Evolutionary conservation across 2,888 invertebrate species (phyloP), one percentile per base, ranked within the genome.

Genomic region (Ophioninae sp.): DNA sequence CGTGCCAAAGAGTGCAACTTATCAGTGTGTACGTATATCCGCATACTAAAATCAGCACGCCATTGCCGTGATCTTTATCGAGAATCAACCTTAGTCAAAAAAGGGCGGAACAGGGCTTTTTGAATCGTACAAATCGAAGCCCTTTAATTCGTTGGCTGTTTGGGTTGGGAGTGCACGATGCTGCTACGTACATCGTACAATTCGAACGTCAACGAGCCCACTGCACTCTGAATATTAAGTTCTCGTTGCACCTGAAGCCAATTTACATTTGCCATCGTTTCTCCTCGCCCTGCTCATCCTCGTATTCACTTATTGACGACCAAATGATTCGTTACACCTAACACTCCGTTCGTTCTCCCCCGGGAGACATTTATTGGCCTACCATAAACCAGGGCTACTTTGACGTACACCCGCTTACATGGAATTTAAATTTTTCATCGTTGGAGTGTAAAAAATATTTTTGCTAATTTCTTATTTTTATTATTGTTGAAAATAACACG

Each of bases 161-260:
- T 50, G n/a, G 23, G 10, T 69, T 30, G n/a, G 57, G 41, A 13
- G 39, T 62, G 50, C 30, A 13, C 20, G 30, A 20, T 61, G 21
- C 41, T 41, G 21, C 56, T 68, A 41, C 44, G 65, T 41, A 62
- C 20, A 79, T 41, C 57, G 41, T 67, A 20, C 65, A 57, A 79
- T 62, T 44, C 23, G 57, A 65, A 75, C 69, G 64, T 62, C 69
- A 70, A 64, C 70, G 69, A 57, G 65, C 57, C 59, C 72, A 70
- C 65, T 81, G 72, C 72, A 67, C 79, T 79, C 72, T 79, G 82
- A 79, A 83, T 82, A 79, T 76, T 83, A 79, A 79, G 76, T 76
- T 61, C 67, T 83, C 76, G 79, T 76, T 83, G 82, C 79, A 79
- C 82, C 79, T 79, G 79, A 83, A 79, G 82, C 30, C 82, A 79